phyloP scores from a whole-genome alignment of 2,888 invertebrate genomes.

The Lomographa bimaculata region DNA sequence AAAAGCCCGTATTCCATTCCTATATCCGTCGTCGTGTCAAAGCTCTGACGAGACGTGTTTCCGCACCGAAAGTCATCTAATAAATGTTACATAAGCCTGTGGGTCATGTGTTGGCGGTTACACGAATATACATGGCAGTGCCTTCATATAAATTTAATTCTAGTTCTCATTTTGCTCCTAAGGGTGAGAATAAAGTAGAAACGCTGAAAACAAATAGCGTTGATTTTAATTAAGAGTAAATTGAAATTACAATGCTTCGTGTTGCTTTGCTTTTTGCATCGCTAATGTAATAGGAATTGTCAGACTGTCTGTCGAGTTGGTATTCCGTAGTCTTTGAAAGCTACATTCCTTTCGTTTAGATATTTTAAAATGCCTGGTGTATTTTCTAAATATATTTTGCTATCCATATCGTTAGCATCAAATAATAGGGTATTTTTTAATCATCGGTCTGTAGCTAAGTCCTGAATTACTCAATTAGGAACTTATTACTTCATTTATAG shows the following conservation, averaged over 20 bases:
- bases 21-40: slow-evolving; percentile 29
- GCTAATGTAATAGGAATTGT: too few relatives aligned
- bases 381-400: too few relatives aligned
- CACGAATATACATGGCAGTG: slow-evolving; percentile 18
- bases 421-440: too few relatives aligned
- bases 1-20: slow-evolving; percentile 22
- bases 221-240: slow-evolving; percentile 2
- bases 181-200: slow-evolving; percentile 2
- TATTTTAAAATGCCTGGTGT: too few relatives aligned
- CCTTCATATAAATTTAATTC: slow-evolving; percentile 18
- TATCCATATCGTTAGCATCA: too few relatives aligned
- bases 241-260: slow-evolving; percentile 4
- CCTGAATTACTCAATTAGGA: too few relatives aligned
- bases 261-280: background rate
- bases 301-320: too few relatives aligned
- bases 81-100: slow-evolving; percentile 53
- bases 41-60: slow-evolving; percentile 42
- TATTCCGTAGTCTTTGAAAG: too few relatives aligned
- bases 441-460: too few relatives aligned
- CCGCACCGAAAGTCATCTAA: slow-evolving; percentile 46
- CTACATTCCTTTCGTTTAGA: too few relatives aligned
- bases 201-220: slow-evolving; percentile 5
- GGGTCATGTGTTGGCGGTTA: slow-evolving; percentile 30
- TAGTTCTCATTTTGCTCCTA: slow-evolving; percentile 10
- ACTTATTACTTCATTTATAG: too few relatives aligned